A percentile compares a stretch with the other conserved stretches of the same genome.
Conservation (phyloP, 1,140 invertebrate genomes). For the Hypothenemus hampei region DNA sequence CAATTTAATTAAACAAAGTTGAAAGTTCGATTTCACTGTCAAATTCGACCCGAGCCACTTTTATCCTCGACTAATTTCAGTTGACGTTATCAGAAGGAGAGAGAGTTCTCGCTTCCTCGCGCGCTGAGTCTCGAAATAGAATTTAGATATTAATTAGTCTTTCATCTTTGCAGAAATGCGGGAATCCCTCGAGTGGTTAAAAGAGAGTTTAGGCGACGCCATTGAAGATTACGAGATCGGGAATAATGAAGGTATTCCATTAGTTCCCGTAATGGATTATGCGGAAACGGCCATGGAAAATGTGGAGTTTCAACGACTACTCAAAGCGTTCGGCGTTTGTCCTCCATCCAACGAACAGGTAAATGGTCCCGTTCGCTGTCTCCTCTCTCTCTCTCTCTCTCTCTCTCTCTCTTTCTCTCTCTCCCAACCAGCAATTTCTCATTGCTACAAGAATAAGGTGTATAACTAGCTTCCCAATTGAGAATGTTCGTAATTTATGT, state of each 20-base stretch:
- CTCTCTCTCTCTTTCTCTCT: too few relatives aligned
- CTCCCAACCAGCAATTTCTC: neutral
- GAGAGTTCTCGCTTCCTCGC: constrained; percentile 5
- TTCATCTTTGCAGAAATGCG: constrained; percentile 31
- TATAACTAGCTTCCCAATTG: too few relatives aligned
- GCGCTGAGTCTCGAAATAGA: constrained; percentile 8
- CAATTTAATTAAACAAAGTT: constrained; percentile 6
- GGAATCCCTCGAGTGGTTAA: constrained; percentile 55
- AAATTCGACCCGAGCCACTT: constrained; percentile 9
- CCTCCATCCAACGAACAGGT: constrained; percentile 55
- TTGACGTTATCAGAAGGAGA: constrained; percentile 13
- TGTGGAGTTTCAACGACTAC: constrained; percentile 51
- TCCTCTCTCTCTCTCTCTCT: too few relatives aligned
- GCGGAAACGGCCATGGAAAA: constrained; percentile 56
- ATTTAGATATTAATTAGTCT: constrained; percentile 22
- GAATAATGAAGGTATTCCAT: constrained; percentile 51
- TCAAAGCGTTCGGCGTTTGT: constrained; percentile 54
- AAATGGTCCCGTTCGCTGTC: constrained; percentile 1
- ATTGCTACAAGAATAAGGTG: too few relatives aligned
- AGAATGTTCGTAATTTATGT: too few relatives aligned
- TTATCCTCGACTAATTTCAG: constrained; percentile 8
- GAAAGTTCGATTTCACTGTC: constrained; percentile 8
- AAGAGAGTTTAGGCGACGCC: constrained; percentile 56
- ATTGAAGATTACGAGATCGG: constrained; percentile 55
- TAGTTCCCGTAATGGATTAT: constrained; percentile 60